Evolutionary conservation across 2,888 invertebrate species (phyloP).

Genomic region (Eupeodes luniger): DNA sequence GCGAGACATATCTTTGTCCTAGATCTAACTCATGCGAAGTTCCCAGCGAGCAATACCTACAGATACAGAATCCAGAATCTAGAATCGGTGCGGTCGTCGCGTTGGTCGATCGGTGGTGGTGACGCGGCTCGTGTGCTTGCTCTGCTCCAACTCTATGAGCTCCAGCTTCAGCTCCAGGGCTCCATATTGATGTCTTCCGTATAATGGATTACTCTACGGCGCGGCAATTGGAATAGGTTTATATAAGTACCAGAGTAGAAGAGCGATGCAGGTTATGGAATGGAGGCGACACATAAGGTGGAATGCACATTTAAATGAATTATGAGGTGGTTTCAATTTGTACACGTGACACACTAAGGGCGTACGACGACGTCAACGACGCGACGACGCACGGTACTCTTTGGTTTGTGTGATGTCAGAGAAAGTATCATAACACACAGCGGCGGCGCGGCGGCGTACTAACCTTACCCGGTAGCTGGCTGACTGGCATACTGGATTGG

Average conservation of each 20-base stretch:
- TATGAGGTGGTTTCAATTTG: conserved; percentile 56
- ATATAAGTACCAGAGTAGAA: not conserved
- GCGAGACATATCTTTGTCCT: conserved; percentile 58
- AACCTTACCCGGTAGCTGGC: conserved; percentile 46
- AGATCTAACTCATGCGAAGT: conserved; percentile 59
- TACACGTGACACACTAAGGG: conserved; percentile 64
- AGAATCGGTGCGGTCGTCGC: conserved; percentile 23
- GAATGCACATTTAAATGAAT: conserved; percentile 52
- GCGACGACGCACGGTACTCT: no score
- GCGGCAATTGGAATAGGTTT: not conserved
- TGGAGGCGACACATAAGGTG: conserved; percentile 42
- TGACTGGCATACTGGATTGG: not conserved
- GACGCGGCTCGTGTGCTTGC: conserved; percentile 43
- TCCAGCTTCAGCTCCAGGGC: conserved; percentile 13
- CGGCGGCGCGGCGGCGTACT: not conserved
- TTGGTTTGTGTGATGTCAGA: conserved; percentile 24
- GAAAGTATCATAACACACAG: conserved; percentile 46
- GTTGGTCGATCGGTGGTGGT: not conserved
- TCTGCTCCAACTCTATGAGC: not conserved
- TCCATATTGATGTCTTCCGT: conserved; percentile 44
- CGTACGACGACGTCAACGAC: not conserved
- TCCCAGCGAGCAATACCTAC: not conserved
- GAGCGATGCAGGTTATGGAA: conserved; percentile 27
- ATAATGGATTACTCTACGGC: conserved; percentile 31
- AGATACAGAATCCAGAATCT: not conserved